phyloP scores from a whole-genome alignment of 2,888 invertebrate species.

The Falcaria lacertinaria region DNA sequence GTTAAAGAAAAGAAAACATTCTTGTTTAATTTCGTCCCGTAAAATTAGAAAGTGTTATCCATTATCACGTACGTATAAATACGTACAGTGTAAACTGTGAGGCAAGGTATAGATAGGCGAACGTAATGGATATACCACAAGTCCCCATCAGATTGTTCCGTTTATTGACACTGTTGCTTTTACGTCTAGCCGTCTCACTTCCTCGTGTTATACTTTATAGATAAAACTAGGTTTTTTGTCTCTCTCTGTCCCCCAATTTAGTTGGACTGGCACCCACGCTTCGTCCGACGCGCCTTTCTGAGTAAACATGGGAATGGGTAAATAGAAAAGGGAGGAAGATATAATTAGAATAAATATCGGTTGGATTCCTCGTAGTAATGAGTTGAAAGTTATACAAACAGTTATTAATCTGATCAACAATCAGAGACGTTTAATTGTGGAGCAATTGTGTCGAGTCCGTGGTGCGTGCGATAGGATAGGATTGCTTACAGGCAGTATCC shows the following conservation, averaged over 20 bases:
- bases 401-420: background rate
- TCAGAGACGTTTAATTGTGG: background rate
- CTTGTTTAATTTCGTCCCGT: constrained; percentile 16
- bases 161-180: constrained; percentile 63
- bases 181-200: constrained; percentile 49
- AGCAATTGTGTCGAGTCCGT: constrained; percentile 12
- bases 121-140: constrained; percentile 59
- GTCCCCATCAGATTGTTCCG: constrained; percentile 50
- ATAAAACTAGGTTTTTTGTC: constrained; percentile 55
- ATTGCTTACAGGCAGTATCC: too few species aligned
- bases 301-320: constrained; percentile 73
- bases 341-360: constrained; percentile 74
- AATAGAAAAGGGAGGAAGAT: constrained; percentile 73
- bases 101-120: constrained; percentile 14
- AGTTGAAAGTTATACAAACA: constrained; percentile 13
- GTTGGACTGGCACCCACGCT: constrained; percentile 69
- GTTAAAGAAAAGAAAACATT: too few species aligned
- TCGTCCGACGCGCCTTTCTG: constrained; percentile 60
- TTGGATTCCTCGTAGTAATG: constrained; percentile 39
- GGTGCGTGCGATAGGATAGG: too few species aligned
- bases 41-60: constrained; percentile 60
- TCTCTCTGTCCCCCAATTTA: constrained; percentile 71
- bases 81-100: constrained; percentile 19
- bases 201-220: constrained; percentile 35
- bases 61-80: constrained; percentile 39